Evolutionary conservation across 37 sponge, comb jelly and placozoan genomes (phyloP), one percentile per base, ranked within the genome.

Genomic region (Aphrocallistes beatrix): DNA sequence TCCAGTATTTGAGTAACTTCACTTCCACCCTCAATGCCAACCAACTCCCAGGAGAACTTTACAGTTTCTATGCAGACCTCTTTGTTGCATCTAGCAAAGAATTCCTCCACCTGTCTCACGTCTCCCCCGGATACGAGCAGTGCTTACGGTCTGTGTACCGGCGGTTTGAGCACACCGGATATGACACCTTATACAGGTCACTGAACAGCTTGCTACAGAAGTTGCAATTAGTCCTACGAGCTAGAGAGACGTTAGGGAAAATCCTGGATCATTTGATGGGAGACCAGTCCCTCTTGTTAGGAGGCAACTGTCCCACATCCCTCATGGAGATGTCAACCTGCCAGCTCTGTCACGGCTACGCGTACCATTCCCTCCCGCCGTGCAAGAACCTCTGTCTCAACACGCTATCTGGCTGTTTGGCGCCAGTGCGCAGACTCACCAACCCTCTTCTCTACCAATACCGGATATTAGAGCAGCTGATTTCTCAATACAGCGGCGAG

Each of bases 91-190:
- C 75, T 60, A 30, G 6, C 1, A 60, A 60, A 13, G 75, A 60
- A 30, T 60, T 60, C 75, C 34, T 60, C 25, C n/a, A 60, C 75
- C 75, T 60, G 34, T 19, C 10, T 3, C 17, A 3, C 28, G 75
- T 60, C 25, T 60, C 75, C 8, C 75, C 75, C n/a, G 10, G 28
- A 3, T 60, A 60, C 75, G 28, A 60, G 34, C 75, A 60, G 34
- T 60, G 75, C 75, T 25, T 60, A 60, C 75, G 75, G 34, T 60
- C 75, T 13, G 75, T 60, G 32, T 60, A 60, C 75, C 10, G 75
- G n/a, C 75, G 75, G 3, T 60, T 25, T 60, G 17, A 32, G 75
- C 25, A 60, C 3, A 30, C 75, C 3, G 75, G n/a, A 60, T 60
- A 60, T 60, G n/a, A 28, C 34, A 30, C 25, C 28, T 30, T 60